These are phyloP conservation scores for Hypercompe scribonia DNA, from an alignment of 2,888 invertebrate genomes.

Conservation along the genomic window DNA sequence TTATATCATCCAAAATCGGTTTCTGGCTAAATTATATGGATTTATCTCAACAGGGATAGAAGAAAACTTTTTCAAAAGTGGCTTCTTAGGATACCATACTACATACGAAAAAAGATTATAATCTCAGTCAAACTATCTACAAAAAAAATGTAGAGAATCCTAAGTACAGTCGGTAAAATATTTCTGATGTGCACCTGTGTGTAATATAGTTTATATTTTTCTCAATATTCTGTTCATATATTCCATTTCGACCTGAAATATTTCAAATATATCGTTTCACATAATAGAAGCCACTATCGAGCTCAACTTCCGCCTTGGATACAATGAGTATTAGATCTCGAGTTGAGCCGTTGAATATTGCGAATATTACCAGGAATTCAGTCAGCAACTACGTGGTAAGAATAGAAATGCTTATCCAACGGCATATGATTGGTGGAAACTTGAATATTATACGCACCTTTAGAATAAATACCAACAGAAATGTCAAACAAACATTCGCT, in stretches of 20 bases:
- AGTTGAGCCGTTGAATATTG: constrained; percentile 21
- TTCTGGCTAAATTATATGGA: background rate
- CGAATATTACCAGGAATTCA: constrained; percentile 30
- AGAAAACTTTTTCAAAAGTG: no score
- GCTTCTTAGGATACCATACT: no score
- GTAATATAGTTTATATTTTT: background rate
- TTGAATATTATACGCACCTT: background rate
- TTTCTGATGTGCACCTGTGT: background rate
- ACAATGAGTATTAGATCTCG: constrained; percentile 44
- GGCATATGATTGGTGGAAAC: constrained; percentile 22
- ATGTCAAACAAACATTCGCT: background rate
- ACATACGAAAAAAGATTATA: no score
- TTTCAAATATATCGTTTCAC: constrained; percentile 28
- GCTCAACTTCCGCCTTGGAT: constrained; percentile 30
- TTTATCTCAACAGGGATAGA: no score
- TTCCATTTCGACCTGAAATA: constrained; percentile 16
- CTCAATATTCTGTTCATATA: background rate
- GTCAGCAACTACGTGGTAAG: constrained; percentile 34
- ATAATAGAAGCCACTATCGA: constrained; percentile 35
- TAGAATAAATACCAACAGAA: background rate
- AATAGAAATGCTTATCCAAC: constrained; percentile 31
- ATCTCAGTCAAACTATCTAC: no score
- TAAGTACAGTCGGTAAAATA: background rate
- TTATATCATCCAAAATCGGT: no score
- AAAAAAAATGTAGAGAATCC: background rate